A percentile compares a stretch with the other conserved stretches of the same genome.
Evolutionary conservation across 2,888 invertebrate genomes (phyloP).

Genomic region (Heliconius charithonia): DNA sequence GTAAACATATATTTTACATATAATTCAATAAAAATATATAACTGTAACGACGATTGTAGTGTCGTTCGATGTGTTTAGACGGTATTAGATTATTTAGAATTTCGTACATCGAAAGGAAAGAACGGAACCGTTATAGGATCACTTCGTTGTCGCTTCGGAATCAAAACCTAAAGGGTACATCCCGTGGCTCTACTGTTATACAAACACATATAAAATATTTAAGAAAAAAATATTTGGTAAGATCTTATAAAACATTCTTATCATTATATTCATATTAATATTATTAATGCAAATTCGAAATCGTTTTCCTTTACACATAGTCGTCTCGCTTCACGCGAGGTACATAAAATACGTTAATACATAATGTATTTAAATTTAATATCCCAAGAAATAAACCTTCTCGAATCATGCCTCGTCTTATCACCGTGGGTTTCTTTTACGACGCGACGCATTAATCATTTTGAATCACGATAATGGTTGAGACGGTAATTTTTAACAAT

Average conservation of each 20-base stretch:
- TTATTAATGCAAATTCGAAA: conserved; percentile 7
- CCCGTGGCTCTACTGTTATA: too few species aligned
- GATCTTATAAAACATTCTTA: neutral
- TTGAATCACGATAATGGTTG: conserved; percentile 26
- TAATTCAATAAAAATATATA: too few species aligned
- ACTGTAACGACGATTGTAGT: neutral
- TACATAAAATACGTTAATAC: conserved; percentile 3
- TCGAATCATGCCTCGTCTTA: conserved; percentile 11
- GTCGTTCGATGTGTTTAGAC: neutral
- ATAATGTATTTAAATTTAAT: conserved; percentile 27
- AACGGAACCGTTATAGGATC: too few species aligned
- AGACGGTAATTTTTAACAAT: conserved; percentile 40
- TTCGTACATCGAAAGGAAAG: too few species aligned
- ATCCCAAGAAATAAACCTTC: conserved; percentile 17
- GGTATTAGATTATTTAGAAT: neutral
- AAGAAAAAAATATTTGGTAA: neutral
- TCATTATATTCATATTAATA: neutral
- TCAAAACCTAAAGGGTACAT: too few species aligned
- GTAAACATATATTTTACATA: too few species aligned
- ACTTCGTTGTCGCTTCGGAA: too few species aligned
- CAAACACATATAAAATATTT: too few species aligned
- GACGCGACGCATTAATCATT: conserved; percentile 35
- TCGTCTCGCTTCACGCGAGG: neutral
- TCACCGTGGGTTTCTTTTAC: conserved; percentile 31
- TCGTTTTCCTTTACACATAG: conserved; percentile 6